phyloP scores from a whole-genome alignment of 37 sponge, comb jelly and placozoan species.

The Halisarca cf. caerulea region DNA sequence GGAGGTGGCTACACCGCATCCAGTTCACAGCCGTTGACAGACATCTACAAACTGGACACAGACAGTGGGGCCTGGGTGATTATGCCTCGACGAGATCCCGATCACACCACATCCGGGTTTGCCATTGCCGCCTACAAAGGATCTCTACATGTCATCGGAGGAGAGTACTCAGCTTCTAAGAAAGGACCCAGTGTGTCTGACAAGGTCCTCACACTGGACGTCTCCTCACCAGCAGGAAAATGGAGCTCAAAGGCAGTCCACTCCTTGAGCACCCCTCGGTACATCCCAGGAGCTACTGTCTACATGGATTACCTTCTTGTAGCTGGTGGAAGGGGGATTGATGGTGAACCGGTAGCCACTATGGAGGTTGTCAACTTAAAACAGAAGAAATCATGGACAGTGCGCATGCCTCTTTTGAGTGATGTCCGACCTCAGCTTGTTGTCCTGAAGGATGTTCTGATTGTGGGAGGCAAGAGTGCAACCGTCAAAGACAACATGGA shows the following conservation, averaged over 20 bases:
- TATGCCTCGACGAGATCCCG: background rate
- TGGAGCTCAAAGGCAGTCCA: background rate
- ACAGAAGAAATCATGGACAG: background rate
- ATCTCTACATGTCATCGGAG: background rate
- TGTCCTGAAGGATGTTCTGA: background rate
- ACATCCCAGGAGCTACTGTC: background rate
- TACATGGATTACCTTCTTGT: background rate
- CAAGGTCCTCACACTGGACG: slow-evolving; percentile 7
- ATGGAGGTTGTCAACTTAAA: background rate
- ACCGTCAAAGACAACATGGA: background rate
- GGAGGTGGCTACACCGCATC: slow-evolving; percentile 9
- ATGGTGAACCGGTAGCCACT: slow-evolving; percentile 3
- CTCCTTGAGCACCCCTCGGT: background rate
- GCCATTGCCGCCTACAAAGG: background rate
- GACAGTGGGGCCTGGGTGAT: background rate
- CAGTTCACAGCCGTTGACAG: background rate
- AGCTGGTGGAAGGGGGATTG: slow-evolving; percentile 19
- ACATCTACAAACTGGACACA: slow-evolving; percentile 1
- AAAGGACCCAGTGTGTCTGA: slow-evolving; percentile 1
- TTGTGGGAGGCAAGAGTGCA: background rate
- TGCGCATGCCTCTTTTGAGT: background rate
- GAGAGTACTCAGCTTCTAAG: background rate
- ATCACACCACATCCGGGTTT: background rate
- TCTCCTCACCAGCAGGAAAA: background rate
- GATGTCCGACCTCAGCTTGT: slow-evolving; percentile 2